Base-by-base conservation (phyloP, 30 jellyfish, hydroid and myxozoan genomes). In the Turritopsis dohrnii region DNA sequence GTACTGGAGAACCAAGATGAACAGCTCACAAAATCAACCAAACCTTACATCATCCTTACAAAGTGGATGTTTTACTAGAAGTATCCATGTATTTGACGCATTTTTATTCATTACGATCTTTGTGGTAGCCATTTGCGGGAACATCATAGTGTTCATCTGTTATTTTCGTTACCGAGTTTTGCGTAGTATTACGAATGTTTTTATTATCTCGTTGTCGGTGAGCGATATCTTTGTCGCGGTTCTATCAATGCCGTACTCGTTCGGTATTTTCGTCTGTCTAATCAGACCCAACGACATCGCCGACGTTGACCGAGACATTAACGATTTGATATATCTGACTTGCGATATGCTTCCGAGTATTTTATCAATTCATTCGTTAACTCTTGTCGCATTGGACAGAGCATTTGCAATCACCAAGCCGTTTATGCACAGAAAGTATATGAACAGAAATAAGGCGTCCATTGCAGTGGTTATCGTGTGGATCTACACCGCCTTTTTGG, bases 351-450 rank as follows among this genome's bases (percentile, higher is more conserved):
- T 90, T 72, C 88, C 92, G 52, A 86, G 93, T 20, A 79, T 88
- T 9, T 84, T 87, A 0, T 92, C 98, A 0, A 85, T 92, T 18
- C 66, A 75, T 24, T 87, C 96, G n/a, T 69, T 92, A 72, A 82
- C 94, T 21, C 85, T 87, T 7, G 88, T 92, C 13, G 98, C 98
- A 8, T 75, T 92, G 31, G 98, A 92, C 72, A 85, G 98, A 18
- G 93, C 85, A 28, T 80, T 92, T 22, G 98, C 96, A 19, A 88
- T 92, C 9, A 72, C 81, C 19, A 87, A 90, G 89, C 98, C 98
- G n/a, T 92, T 87, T 53, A 20, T 81, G 22, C 98, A 92, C 72
- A 89, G 86, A 53, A 79, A 91, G 21, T 83, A 83, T 29, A 75
- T 92, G 9, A 87, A 66, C 25, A 74, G 84, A 30, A 74, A 28